Percentiles rank a stretch among this genome's conserved stretches.
Evolutionary conservation across 2,888 invertebrate genomes (phyloP).

Genomic region (Icerya purchasi): DNA sequence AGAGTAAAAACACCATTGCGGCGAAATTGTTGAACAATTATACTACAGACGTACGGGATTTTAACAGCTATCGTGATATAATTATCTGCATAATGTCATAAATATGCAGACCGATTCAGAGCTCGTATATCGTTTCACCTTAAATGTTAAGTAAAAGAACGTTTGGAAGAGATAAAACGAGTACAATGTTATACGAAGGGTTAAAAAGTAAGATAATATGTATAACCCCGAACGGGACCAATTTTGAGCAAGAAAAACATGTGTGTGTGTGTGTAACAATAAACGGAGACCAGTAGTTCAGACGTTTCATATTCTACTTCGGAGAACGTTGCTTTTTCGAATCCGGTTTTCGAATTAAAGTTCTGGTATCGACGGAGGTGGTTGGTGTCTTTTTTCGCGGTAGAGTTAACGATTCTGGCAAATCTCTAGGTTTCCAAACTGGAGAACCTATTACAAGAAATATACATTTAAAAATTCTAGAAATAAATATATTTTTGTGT

Average conservation of each 20-base stretch:
- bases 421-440: constrained; percentile 93
- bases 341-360: constrained; percentile 18
- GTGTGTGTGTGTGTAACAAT: constrained; percentile 1
- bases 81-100: too few relatives aligned
- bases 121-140: too few relatives aligned
- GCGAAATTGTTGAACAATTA: too few relatives aligned
- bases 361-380: constrained; percentile 18
- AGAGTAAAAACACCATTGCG: too few relatives aligned
- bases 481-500: too few relatives aligned
- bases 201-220: constrained; percentile 1
- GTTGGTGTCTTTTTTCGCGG: constrained; percentile 31
- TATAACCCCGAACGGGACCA: background rate
- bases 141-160: too few relatives aligned
- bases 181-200: background rate
- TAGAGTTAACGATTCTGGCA: constrained; percentile 38
- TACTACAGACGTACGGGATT: too few relatives aligned
- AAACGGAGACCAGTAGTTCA: constrained; percentile 5
- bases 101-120: too few relatives aligned
- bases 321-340: constrained; percentile 13
- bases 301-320: constrained; percentile 8
- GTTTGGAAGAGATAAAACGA: too few relatives aligned
- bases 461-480: too few relatives aligned
- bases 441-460: too few relatives aligned
- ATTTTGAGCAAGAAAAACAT: background rate
- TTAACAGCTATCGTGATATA: too few relatives aligned